Conservation (phyloP, 2,113 vertebrate species). For the Pituophis catenifer region DNA sequence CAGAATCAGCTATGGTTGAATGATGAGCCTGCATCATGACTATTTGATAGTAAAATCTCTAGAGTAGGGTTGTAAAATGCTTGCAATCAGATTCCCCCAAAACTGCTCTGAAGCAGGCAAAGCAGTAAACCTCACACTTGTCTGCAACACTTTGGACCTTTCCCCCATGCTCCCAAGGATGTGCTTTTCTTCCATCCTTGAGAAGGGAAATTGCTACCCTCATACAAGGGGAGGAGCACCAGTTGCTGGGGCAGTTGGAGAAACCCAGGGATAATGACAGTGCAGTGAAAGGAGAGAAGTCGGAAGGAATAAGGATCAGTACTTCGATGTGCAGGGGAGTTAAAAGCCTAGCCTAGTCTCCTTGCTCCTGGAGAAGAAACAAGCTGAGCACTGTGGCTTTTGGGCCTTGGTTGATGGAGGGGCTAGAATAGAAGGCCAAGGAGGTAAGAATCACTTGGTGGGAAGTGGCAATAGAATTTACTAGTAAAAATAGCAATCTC, state of each 20-base stretch:
- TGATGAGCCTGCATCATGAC: neutral
- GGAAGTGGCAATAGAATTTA: neutral
- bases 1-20: neutral
- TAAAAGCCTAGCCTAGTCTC: neutral
- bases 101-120: neutral
- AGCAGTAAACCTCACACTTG: neutral
- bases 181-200: neutral
- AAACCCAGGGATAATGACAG: neutral
- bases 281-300: neutral
- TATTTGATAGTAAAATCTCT: neutral
- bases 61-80: neutral
- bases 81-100: neutral
- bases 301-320: neutral
- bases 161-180: neutral
- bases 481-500: neutral
- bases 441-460: neutral
- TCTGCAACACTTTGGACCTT: neutral
- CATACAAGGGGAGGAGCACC: neutral
- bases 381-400: neutral
- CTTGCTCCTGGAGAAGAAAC: neutral
- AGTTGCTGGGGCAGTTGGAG: neutral
- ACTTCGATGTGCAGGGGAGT: neutral
- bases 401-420: neutral
- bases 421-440: neutral
- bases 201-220: neutral